Evolutionary conservation across 2,888 invertebrate genomes (phyloP), one percentile per base, ranked within the genome.

Genomic region (Cosmopolites sordidus): DNA sequence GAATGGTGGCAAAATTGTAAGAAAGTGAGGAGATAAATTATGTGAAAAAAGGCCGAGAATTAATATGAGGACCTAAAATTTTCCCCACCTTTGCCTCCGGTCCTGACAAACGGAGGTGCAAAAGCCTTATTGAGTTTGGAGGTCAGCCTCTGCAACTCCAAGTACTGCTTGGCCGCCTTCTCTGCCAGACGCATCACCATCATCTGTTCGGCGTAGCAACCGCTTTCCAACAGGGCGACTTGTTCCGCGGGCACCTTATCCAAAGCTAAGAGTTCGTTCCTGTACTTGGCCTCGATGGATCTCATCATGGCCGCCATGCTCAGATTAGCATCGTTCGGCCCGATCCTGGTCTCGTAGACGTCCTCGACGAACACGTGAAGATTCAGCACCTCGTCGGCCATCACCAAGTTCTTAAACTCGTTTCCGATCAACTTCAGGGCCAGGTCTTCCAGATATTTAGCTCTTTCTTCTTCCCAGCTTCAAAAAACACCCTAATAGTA

Each of bases 281-380:
- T 73, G 63, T 82, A 82, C 65, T 75, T 73, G 1, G 71, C 66
- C 69, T 86, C 85, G 53, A 86, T 75, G 46, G 75, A 75, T 62
- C 75, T 78, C 69, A 84, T 82, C 75, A 83, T 79, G 5, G 76
- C 71, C 45, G 74, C 69, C 48, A 80, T 75, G 43, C 77, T 76
- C 54, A 81, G 71, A 63, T 80, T 79, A 3, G 79, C 76, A 37
- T 83, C 81, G 64, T 80, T 83, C 9, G 81, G 77, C 1, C 73
- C 76, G 17, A 80, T 74, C 38, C 83, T 73, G 41, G 76, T 77
- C 68, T 83, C 82, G 66, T 79, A 85, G 22, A 82, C 78, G 65
- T 83, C 84, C 65, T 84, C 82, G 48, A 86, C 76, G 65, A 80
- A 80, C 5, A 81, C 73, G 55, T 76, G 72, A 30, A 84, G 68